A percentile compares a stretch with the other conserved stretches of the same genome.
phyloP scores from a whole-genome alignment of 1,140 invertebrate genomes.

The Sarcophaga peregrina region DNA sequence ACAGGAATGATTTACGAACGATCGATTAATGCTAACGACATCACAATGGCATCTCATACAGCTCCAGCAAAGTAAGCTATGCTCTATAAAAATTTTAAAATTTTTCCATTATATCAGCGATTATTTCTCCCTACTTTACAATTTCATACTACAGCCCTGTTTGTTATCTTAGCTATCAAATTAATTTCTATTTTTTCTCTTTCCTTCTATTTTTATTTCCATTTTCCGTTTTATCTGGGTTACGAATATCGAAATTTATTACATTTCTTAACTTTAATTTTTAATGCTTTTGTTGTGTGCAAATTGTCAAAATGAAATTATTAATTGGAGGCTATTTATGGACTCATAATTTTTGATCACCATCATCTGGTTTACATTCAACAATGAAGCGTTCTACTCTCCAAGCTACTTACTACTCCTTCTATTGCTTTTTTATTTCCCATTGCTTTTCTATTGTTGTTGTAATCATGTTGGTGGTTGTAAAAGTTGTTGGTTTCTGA shows the following conservation, averaged over 20 bases:
- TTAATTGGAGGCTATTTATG: conserved; percentile 36
- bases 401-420: not conserved
- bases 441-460: too few species aligned
- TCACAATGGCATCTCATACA: too few species aligned
- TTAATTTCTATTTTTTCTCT: too few species aligned
- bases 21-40: too few species aligned
- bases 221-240: not conserved
- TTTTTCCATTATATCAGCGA: too few species aligned
- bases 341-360: conserved; percentile 38
- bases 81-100: too few species aligned
- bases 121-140: too few species aligned
- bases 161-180: too few species aligned
- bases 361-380: conserved; percentile 34
- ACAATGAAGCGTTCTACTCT: not conserved
- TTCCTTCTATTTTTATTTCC: not conserved
- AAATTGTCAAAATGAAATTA: conserved; percentile 12
- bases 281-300: conserved; percentile 25
- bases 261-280: not conserved
- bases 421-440: too few species aligned
- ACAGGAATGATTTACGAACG: too few species aligned
- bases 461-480: not conserved
- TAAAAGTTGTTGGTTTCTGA: not conserved
- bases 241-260: not conserved
- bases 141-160: too few species aligned
- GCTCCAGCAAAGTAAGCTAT: too few species aligned